Evolutionary conservation across 1,140 invertebrate species (phyloP).

Genomic region (Formica exsecta): DNA sequence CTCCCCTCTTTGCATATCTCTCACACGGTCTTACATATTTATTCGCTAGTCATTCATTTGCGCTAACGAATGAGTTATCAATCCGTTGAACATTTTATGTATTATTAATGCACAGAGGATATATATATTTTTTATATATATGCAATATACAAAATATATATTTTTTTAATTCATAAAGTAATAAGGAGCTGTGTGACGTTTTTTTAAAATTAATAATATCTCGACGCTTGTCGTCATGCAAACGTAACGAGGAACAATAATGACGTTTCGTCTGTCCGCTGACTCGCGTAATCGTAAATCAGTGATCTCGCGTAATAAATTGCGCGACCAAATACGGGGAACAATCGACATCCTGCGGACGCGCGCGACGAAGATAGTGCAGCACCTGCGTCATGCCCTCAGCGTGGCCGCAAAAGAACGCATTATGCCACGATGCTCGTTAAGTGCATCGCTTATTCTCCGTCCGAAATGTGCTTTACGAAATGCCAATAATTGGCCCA

Average conservation of each 20-base stretch:
- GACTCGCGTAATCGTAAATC: conserved; percentile 35
- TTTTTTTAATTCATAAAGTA: conserved; percentile 2
- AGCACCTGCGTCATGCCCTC: conserved; percentile 64
- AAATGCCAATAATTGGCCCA: conserved; percentile 84
- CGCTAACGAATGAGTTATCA: neutral
- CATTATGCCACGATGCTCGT: conserved; percentile 74
- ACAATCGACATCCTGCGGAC: conserved; percentile 28
- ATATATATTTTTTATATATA: neutral
- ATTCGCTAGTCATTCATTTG: neutral
- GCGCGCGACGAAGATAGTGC: conserved; percentile 27
- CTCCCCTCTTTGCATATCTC: neutral
- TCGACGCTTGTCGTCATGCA: neutral
- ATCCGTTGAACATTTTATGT: neutral
- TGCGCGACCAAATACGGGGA: conserved; percentile 36
- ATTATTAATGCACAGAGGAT: neutral
- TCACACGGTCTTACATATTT: neutral
- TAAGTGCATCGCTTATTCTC: conserved; percentile 69
- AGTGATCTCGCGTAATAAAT: conserved; percentile 56
- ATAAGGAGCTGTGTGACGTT: neutral
- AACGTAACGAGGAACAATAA: conserved; percentile 36
- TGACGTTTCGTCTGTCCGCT: neutral
- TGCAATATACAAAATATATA: too few relatives aligned
- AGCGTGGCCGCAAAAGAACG: conserved; percentile 56
- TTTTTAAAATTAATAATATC: neutral
- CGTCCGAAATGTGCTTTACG: conserved; percentile 70